A percentile compares a stretch with the other conserved stretches of the same genome.
These are phyloP conservation scores for Nematolebias whitei DNA, from an alignment of 2,113 vertebrate species.

Conservation along the genomic window DNA sequence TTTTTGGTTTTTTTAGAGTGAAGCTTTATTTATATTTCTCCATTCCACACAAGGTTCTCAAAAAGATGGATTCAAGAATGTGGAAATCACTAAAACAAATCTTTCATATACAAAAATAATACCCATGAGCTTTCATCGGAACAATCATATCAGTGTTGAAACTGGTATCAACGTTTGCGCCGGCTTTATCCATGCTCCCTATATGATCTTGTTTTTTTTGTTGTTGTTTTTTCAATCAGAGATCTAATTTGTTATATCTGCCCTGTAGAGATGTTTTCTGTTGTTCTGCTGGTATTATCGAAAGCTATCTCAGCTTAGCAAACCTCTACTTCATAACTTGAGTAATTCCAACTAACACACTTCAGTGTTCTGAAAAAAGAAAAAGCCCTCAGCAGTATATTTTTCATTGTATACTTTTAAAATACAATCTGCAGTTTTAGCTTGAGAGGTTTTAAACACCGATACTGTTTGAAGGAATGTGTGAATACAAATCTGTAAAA, in stretches of 20 bases:
- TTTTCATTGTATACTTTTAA: not conserved
- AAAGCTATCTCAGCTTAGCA: constrained; percentile 10
- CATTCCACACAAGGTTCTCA: not conserved
- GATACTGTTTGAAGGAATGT: not conserved
- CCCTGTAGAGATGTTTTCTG: constrained; percentile 1
- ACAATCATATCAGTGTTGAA: constrained; percentile 2
- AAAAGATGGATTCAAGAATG: not conserved
- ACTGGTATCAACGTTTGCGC: constrained; percentile 15
- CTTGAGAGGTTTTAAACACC: not conserved
- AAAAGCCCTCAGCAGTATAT: not conserved
- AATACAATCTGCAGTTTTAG: constrained; percentile 16
- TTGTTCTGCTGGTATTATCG: not conserved
- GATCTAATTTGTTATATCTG: constrained; percentile 1
- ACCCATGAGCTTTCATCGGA: constrained; percentile 5
- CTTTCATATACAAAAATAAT: not conserved
- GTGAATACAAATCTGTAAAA: constrained; percentile 12
- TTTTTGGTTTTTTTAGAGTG: not conserved
- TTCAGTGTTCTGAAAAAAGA: constrained; percentile 5
- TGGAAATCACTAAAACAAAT: not conserved
- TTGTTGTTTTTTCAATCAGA: constrained; percentile 9
- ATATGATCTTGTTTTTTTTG: constrained; percentile 22
- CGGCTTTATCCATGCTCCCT: not conserved
- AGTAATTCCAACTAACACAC: not conserved
- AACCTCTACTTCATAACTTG: not conserved
- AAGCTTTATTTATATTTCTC: not conserved